phyloP scores from a whole-genome alignment of 2,113 vertebrate species.

The Scopus umbretta region DNA sequence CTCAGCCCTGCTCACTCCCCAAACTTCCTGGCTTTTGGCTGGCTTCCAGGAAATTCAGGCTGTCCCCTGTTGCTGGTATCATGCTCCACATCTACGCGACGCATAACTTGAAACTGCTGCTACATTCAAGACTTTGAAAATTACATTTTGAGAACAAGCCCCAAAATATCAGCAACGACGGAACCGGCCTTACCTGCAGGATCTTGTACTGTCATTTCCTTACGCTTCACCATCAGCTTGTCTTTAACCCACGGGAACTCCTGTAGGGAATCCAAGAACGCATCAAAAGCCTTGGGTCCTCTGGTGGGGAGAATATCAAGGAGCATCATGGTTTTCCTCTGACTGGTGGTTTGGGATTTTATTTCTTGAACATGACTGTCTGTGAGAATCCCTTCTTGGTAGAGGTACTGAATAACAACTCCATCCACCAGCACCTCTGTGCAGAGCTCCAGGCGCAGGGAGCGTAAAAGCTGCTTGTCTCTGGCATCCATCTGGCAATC shows the following conservation, averaged over 20 bases:
- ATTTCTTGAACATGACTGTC: conserved; percentile 84
- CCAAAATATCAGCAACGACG: neutral
- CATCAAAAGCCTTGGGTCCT: conserved; percentile 83
- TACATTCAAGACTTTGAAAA: neutral
- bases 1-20: neutral
- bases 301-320: conserved; percentile 86
- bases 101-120: neutral
- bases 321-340: conserved; percentile 77
- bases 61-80: neutral
- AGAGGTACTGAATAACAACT: conserved; percentile 84
- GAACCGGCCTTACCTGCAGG: conserved; percentile 70
- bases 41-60: neutral
- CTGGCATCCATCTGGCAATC: conserved; percentile 79
- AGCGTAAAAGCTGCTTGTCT: conserved; percentile 82
- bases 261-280: conserved; percentile 81
- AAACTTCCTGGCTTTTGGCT: neutral
- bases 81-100: accelerated
- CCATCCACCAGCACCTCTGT: conserved; percentile 83
- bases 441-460: conserved; percentile 78
- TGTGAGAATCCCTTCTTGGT: conserved; percentile 86
- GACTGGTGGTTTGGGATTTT: conserved; percentile 75
- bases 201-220: conserved; percentile 43
- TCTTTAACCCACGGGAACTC: conserved; percentile 88
- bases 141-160: neutral
- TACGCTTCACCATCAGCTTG: conserved; percentile 70